Conservation (phyloP, 2,797 vertebrate genomes). For the Phalanger gymnotis region DNA sequence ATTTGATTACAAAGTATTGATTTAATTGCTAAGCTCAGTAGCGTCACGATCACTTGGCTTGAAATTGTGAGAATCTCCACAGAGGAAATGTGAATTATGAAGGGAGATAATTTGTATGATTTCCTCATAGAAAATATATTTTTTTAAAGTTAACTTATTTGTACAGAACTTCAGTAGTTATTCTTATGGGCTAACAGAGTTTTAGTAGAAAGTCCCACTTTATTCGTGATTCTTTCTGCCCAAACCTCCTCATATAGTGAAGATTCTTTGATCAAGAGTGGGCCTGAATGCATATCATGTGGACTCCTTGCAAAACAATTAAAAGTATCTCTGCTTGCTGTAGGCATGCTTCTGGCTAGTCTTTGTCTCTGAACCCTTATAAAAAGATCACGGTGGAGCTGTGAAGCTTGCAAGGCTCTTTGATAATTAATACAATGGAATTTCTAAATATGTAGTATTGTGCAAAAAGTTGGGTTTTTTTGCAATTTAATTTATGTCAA, state of each 20-base stretch:
- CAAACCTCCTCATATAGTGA: background rate
- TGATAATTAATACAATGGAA: background rate
- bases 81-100: background rate
- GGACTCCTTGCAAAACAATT: background rate
- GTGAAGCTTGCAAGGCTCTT: background rate
- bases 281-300: background rate
- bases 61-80: background rate
- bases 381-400: background rate
- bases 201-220: background rate
- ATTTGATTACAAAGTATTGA: background rate
- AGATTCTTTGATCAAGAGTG: background rate
- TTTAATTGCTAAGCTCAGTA: background rate
- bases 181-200: background rate
- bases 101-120: background rate
- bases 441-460: background rate
- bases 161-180: background rate
- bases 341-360: background rate
- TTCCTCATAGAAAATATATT: background rate
- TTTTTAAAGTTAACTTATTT: background rate
- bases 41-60: background rate
- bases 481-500: background rate
- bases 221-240: background rate
- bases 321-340: background rate
- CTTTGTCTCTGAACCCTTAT: background rate
- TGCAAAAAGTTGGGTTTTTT: background rate